Evolutionary conservation across 2,797 vertebrate species (phyloP).

Genomic region (Siniperca undulata): DNA sequence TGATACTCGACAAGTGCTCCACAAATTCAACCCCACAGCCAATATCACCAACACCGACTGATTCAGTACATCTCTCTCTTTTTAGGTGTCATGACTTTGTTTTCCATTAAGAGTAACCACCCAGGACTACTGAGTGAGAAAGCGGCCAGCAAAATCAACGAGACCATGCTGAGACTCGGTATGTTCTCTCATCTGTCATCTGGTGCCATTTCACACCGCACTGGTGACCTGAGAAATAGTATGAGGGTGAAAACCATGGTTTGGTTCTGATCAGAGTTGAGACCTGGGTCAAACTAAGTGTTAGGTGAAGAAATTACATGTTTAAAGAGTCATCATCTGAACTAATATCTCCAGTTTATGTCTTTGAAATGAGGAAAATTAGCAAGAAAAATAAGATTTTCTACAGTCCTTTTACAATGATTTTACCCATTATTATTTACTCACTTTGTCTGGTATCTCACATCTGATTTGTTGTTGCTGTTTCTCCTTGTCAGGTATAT

Average conservation of each 20-base stretch:
- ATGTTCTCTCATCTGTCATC: conserved; percentile 46
- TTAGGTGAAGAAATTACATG: not conserved
- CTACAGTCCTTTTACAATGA: fast-evolving
- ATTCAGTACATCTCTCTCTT: not conserved
- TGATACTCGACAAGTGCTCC: not conserved
- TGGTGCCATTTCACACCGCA: not conserved
- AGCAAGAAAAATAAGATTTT: not conserved
- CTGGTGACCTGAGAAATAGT: not conserved
- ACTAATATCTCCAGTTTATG: not conserved
- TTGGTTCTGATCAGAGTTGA: not conserved
- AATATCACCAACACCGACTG: not conserved
- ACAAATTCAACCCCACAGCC: not conserved
- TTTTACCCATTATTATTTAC: not conserved
- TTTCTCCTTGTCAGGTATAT: conserved; percentile 88
- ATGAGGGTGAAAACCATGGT: not conserved
- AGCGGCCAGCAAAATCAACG: conserved; percentile 98
- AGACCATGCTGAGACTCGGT: conserved; percentile 98
- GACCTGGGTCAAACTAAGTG: not conserved
- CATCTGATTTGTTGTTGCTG: not conserved
- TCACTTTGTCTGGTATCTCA: not conserved
- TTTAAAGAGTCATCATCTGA: not conserved
- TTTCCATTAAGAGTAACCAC: conserved; percentile 98
- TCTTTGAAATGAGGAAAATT: not conserved
- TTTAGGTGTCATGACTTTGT: conserved; percentile 96
- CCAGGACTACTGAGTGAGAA: conserved; percentile 97